phyloP scores from a whole-genome alignment of 2,113 vertebrate species.

The Vulpes lagopus region DNA sequence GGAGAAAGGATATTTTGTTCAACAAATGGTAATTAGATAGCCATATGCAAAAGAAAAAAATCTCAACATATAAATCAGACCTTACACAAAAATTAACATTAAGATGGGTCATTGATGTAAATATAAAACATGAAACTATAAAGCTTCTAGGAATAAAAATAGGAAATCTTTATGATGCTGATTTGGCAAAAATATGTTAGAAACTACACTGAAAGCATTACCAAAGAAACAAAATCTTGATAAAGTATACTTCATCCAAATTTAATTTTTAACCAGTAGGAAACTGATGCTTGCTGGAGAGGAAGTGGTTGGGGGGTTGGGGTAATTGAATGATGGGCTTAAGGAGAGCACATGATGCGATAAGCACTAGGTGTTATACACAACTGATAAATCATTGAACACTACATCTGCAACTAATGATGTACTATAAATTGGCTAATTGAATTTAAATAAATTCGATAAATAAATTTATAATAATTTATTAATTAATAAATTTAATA shows the following conservation, averaged over 20 bases:
- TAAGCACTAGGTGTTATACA: no score
- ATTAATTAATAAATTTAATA: no score
- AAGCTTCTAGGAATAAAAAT: not conserved
- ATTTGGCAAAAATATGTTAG: conserved; percentile 1
- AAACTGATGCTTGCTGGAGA: no score
- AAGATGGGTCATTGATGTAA: not conserved
- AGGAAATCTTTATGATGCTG: not conserved
- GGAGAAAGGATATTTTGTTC: not conserved
- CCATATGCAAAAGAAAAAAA: not conserved
- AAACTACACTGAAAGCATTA: not conserved
- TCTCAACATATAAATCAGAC: not conserved
- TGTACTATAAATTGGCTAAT: no score
- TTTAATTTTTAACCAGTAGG: not conserved
- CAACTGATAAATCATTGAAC: no score
- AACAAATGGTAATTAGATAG: not conserved
- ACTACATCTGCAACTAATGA: no score
- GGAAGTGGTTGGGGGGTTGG: no score
- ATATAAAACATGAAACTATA: not conserved
- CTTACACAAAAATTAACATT: not conserved
- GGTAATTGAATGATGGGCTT: no score
- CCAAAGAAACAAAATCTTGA: not conserved
- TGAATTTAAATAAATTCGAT: no score
- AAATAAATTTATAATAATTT: no score
- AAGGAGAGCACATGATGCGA: no score
- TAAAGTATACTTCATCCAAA: not conserved